Conservation (phyloP, 2,888 invertebrate species). For the Pardosa pseudoannulata region DNA sequence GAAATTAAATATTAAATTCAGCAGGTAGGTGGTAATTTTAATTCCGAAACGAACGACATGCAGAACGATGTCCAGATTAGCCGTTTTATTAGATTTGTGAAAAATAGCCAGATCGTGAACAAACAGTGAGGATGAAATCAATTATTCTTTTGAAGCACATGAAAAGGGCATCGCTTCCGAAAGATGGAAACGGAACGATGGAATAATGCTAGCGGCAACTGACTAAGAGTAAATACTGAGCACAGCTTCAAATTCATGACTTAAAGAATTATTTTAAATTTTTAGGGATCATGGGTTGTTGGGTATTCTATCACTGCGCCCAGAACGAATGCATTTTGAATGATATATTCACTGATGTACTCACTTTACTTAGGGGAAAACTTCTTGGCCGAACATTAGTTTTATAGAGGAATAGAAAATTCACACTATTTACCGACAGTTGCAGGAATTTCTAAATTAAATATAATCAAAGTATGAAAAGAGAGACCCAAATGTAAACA, state of each 20-base stretch:
- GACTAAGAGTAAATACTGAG: not conserved
- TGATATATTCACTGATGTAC: not conserved
- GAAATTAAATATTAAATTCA: not conserved
- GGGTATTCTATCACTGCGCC: not conserved
- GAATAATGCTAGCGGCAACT: not conserved
- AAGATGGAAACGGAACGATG: not conserved
- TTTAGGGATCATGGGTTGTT: not conserved
- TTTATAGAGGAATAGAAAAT: not conserved
- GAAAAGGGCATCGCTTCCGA: not conserved
- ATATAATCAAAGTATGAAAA: too few species aligned
- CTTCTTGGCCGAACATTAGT: not conserved
- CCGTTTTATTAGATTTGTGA: not conserved
- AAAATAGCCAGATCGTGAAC: not conserved
- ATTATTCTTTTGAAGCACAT: not conserved
- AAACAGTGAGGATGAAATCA: conserved; percentile 1
- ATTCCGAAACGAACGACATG: not conserved
- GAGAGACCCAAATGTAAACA: too few species aligned
- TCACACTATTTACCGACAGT: not conserved
- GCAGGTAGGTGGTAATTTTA: conserved; percentile 5
- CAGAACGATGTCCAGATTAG: not conserved
- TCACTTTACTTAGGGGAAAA: conserved; percentile 1
- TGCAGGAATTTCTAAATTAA: not conserved
- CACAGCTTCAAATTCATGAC: conserved; percentile 2
- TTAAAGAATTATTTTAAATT: conserved; percentile 12
- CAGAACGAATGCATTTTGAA: not conserved